Evolutionary conservation across 92 coral and sea anemone genomes (phyloP).

Genomic region (Micromussa lordhowensis): DNA sequence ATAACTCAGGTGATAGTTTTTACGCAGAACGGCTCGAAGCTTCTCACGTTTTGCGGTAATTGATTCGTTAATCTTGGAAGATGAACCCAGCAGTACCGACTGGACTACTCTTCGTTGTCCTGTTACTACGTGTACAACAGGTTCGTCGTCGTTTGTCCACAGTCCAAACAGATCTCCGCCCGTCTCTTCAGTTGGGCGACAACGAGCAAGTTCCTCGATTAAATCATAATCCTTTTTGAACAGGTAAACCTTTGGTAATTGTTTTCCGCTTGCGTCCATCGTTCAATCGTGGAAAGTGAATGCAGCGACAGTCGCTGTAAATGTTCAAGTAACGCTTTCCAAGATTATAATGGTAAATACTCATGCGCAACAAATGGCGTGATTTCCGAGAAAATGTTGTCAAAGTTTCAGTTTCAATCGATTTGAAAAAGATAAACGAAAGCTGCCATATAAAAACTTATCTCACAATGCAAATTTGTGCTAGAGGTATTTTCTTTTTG

Average conservation of each 20-base stretch:
- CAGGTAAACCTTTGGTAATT: constrained; percentile 40
- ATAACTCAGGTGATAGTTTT: neutral
- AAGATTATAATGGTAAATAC: too few relatives aligned
- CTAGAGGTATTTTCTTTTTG: neutral
- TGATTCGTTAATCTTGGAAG: neutral
- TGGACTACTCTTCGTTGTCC: constrained; percentile 5
- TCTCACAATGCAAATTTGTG: neutral
- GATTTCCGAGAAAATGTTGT: constrained; percentile 15
- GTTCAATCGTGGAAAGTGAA: neutral
- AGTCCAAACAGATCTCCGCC: constrained; percentile 85
- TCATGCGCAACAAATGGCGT: constrained; percentile 7
- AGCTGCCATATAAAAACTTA: neutral
- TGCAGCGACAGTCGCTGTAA: neutral
- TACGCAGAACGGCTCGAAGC: neutral
- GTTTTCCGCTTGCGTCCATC: constrained; percentile 35
- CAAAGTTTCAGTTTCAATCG: neutral
- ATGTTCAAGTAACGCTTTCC: constrained; percentile 11
- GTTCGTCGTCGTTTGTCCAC: constrained; percentile 71
- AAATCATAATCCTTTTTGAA: constrained; percentile 66
- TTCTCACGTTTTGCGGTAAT: neutral
- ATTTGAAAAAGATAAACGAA: neutral
- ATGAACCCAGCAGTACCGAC: too few relatives aligned
- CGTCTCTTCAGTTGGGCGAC: constrained; percentile 49
- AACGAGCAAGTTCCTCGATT: constrained; percentile 48
- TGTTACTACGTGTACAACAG: constrained; percentile 65